Conservation (phyloP, 2,888 invertebrate species). For the Habroteleia sp. region DNA sequence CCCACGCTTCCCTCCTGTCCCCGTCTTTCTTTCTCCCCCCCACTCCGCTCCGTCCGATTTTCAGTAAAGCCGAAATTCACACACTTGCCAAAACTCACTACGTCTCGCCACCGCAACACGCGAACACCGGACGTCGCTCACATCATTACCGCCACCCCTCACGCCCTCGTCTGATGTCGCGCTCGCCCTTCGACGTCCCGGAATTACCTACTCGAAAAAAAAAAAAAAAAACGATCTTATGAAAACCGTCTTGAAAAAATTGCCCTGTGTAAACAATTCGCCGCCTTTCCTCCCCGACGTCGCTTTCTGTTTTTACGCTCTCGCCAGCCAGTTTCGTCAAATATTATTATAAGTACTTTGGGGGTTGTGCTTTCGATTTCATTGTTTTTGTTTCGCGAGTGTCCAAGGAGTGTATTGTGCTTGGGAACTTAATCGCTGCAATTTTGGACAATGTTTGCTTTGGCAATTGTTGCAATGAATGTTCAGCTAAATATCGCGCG, state of each 20-base stretch:
- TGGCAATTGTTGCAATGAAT: no score
- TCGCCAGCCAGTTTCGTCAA: slow-evolving; percentile 2
- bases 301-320: slow-evolving; percentile 24
- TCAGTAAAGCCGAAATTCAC: no score
- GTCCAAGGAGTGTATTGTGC: not conserved
- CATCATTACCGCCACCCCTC: slow-evolving; percentile 69
- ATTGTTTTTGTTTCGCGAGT: not conserved
- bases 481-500: no score
- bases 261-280: slow-evolving; percentile 25
- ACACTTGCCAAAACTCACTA: no score
- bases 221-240: slow-evolving; percentile 18
- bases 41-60: no score
- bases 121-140: no score
- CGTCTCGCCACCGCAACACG: no score
- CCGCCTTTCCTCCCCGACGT: not conserved
- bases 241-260: slow-evolving; percentile 22
- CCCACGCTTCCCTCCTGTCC: no score
- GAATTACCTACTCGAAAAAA: slow-evolving; percentile 30
- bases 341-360: slow-evolving; percentile 20
- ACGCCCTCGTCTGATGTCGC: slow-evolving; percentile 45
- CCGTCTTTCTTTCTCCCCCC: no score
- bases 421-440: no score
- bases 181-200: slow-evolving; percentile 3
- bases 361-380: slow-evolving; percentile 6
- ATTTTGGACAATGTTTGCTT: no score